These are phyloP conservation scores for Tauraco hartlaubi DNA, from an alignment of 2,797 vertebrate species.

Conservation along the genomic window DNA sequence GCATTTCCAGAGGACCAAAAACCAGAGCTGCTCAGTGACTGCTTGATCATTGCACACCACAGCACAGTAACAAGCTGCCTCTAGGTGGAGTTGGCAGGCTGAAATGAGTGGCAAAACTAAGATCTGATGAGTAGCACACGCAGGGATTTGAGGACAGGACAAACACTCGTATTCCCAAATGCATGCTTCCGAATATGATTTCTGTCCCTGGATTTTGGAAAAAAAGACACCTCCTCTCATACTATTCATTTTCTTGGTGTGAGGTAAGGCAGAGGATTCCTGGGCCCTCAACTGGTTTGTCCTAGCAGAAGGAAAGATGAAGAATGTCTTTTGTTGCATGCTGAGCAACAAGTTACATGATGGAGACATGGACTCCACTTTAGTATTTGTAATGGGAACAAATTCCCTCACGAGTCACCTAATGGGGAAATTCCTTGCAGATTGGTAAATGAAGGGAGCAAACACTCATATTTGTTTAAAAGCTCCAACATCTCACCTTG, in stretches of 20 bases:
- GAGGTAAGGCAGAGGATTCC: not conserved
- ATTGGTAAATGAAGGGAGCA: not conserved
- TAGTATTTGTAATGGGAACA: not conserved
- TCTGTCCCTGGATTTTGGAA: not conserved
- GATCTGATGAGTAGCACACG: not conserved
- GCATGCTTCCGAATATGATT: not conserved
- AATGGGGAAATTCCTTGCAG: not conserved
- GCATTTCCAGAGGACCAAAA: not conserved
- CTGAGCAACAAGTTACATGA: not conserved
- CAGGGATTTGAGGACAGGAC: not conserved
- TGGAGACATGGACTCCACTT: not conserved
- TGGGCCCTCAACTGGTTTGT: not conserved
- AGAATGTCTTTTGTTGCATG: not conserved
- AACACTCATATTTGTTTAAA: not conserved
- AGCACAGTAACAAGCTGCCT: not conserved
- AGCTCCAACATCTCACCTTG: not conserved
- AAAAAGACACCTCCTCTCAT: not conserved
- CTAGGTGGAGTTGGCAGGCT: not conserved
- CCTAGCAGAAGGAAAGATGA: not conserved
- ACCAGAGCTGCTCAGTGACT: not conserved
- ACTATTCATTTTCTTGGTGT: not conserved
- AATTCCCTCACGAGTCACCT: not conserved
- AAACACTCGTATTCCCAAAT: not conserved
- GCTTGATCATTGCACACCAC: not conserved
- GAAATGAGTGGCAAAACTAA: not conserved